Percentiles rank a stretch among this genome's conserved stretches.
These are phyloP conservation scores for Barnardius zonarius DNA, from an alignment of 2,113 vertebrate genomes.

Conservation along the genomic window DNA sequence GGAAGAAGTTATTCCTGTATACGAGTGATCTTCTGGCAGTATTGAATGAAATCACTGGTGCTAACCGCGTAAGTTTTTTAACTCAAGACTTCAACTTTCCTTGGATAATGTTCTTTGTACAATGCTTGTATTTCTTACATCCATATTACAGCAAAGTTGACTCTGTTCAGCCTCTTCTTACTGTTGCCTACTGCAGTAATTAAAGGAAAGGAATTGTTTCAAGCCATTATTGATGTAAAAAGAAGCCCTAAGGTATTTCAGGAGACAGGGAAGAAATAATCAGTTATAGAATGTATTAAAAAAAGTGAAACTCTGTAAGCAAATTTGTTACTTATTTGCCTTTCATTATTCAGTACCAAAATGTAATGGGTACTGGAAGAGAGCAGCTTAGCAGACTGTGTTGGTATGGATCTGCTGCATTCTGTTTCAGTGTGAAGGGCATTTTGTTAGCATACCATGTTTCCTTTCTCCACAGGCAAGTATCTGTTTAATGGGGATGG, in stretches of 20 bases:
- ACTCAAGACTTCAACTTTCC: not conserved
- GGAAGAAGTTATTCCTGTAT: not conserved
- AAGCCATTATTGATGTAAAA: not conserved
- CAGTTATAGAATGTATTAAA: not conserved
- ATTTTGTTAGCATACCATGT: not conserved
- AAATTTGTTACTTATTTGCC: not conserved
- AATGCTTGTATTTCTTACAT: not conserved
- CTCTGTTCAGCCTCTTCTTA: not conserved
- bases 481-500: not conserved
- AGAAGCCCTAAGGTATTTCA: not conserved
- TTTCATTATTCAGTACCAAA: not conserved
- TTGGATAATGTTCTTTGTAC: not conserved
- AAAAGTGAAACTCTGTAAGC: not conserved
- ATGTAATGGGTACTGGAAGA: not conserved
- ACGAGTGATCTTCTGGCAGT: not conserved
- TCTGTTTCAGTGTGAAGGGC: not conserved
- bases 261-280: not conserved
- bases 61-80: not conserved
- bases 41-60: not conserved
- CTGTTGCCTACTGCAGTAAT: not conserved
- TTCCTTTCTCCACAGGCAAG: not conserved
- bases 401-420: not conserved
- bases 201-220: constrained; percentile 7
- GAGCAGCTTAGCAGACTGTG: not conserved
- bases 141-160: not conserved